phyloP scores from a whole-genome alignment of 2,888 invertebrate species.

The Eulithis testata region DNA sequence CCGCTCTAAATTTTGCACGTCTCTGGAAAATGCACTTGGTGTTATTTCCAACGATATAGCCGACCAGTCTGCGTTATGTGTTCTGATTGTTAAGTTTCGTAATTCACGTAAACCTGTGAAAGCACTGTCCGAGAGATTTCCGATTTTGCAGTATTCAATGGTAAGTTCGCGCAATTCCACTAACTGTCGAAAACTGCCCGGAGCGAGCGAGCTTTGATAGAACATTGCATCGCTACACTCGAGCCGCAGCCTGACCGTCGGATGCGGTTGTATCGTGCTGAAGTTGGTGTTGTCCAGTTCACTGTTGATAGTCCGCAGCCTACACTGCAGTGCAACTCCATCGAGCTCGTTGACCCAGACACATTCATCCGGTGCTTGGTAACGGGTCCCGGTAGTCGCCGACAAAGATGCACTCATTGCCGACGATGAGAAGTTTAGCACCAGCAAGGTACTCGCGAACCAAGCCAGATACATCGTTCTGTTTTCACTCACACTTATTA shows the following conservation, averaged over 20 bases:
- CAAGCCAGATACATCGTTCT: slow-evolving; percentile 75
- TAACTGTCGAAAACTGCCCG: slow-evolving; percentile 90
- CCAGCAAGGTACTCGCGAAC: slow-evolving; percentile 70
- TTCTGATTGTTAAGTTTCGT: slow-evolving; percentile 91
- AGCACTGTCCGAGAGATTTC: slow-evolving; percentile 92
- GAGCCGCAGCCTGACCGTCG: slow-evolving; percentile 89
- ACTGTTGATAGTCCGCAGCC: slow-evolving; percentile 91
- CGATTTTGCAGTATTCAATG: slow-evolving; percentile 93
- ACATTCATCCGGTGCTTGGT: slow-evolving; percentile 93
- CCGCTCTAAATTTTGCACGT: slow-evolving; percentile 88
- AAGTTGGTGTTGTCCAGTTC: slow-evolving; percentile 93
- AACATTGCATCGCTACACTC: slow-evolving; percentile 92
- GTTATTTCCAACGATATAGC: slow-evolving; percentile 91
- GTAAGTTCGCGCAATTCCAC: slow-evolving; percentile 90
- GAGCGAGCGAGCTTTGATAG: slow-evolving; percentile 91
- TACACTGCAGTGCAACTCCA: slow-evolving; percentile 89
- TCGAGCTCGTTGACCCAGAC: slow-evolving; percentile 90
- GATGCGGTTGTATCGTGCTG: slow-evolving; percentile 92
- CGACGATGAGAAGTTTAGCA: slow-evolving; percentile 71
- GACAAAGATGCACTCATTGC: slow-evolving; percentile 78
- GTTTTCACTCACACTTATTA: slow-evolving; percentile 71
- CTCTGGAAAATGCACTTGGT: slow-evolving; percentile 89
- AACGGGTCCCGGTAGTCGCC: slow-evolving; percentile 84
- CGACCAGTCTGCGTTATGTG: slow-evolving; percentile 93
- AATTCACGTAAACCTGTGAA: slow-evolving; percentile 91